These are phyloP conservation scores for Lithophane ornitopus DNA, from an alignment of 2,888 invertebrate genomes.

Conservation along the genomic window DNA sequence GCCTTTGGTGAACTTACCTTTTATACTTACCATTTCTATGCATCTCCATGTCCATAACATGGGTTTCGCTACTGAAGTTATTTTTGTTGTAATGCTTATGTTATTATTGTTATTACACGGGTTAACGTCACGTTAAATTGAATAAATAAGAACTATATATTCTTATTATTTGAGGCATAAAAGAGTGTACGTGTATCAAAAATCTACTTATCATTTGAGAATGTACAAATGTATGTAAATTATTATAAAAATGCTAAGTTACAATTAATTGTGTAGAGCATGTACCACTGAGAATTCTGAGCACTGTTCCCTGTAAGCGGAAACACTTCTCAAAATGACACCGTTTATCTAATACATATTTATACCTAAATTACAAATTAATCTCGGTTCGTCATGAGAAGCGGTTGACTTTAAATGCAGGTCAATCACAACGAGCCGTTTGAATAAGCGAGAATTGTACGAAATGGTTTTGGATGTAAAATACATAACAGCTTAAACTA, in stretches of 20 bases:
- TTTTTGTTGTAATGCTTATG: not conserved
- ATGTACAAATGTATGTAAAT: too few species aligned
- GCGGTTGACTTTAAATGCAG: constrained; percentile 87
- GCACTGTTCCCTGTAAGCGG: constrained; percentile 82
- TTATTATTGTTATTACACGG: too few species aligned
- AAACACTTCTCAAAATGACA: constrained; percentile 86
- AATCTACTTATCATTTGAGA: not conserved
- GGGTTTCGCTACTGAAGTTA: not conserved
- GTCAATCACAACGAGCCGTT: constrained; percentile 83
- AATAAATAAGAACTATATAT: not conserved
- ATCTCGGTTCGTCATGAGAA: constrained; percentile 87
- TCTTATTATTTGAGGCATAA: not conserved
- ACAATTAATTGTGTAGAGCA: constrained; percentile 90
- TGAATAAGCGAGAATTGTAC: constrained; percentile 78
- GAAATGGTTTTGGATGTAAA: constrained; percentile 83
- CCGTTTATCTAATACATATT: constrained; percentile 87
- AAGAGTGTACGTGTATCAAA: not conserved
- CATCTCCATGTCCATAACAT: not conserved
- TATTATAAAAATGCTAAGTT: constrained; percentile 91
- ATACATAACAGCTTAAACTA: constrained; percentile 90
- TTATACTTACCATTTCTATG: not conserved
- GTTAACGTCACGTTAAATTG: not conserved
- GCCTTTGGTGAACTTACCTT: not conserved
- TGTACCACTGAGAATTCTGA: constrained; percentile 86
- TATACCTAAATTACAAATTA: constrained; percentile 88